Evolutionary conservation across 2,888 invertebrate genomes (phyloP).

Genomic region (Andricus curvator): DNA sequence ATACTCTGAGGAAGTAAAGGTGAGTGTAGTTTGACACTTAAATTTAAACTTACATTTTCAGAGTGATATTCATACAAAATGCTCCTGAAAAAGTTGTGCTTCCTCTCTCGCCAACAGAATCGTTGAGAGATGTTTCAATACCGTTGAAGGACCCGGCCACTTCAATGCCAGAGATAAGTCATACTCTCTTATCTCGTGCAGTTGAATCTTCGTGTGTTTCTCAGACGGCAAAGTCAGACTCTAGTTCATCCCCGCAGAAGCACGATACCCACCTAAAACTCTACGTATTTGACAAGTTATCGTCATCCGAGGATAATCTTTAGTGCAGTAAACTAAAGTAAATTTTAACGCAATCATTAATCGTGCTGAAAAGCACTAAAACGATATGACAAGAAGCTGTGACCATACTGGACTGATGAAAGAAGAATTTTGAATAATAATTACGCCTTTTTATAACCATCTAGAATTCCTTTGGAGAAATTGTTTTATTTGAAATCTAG

Average conservation of each 20-base stretch:
- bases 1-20: background rate
- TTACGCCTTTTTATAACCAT: constrained; percentile 1
- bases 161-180: constrained; percentile 73
- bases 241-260: constrained; percentile 66
- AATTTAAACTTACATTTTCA: constrained; percentile 71
- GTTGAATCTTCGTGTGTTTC: constrained; percentile 73
- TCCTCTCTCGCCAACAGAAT: constrained; percentile 83
- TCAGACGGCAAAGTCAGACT: constrained; percentile 69
- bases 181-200: constrained; percentile 68
- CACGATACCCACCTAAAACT: constrained; percentile 73
- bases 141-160: constrained; percentile 72
- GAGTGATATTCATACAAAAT: constrained; percentile 95
- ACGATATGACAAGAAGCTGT: constrained; percentile 41
- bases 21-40: background rate
- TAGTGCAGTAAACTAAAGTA: constrained; percentile 57
- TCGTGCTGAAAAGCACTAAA: constrained; percentile 18
- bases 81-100: constrained; percentile 89
- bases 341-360: background rate
- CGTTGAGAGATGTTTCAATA: constrained; percentile 71
- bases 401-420: constrained; percentile 45
- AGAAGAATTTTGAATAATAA: constrained; percentile 22
- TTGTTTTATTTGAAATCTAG: constrained; percentile 67
- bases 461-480: background rate
- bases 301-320: constrained; percentile 73
- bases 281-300: constrained; percentile 74